Evolutionary conservation across 2,888 invertebrate species (phyloP).

Genomic region (Nephrotoma appendiculata): DNA sequence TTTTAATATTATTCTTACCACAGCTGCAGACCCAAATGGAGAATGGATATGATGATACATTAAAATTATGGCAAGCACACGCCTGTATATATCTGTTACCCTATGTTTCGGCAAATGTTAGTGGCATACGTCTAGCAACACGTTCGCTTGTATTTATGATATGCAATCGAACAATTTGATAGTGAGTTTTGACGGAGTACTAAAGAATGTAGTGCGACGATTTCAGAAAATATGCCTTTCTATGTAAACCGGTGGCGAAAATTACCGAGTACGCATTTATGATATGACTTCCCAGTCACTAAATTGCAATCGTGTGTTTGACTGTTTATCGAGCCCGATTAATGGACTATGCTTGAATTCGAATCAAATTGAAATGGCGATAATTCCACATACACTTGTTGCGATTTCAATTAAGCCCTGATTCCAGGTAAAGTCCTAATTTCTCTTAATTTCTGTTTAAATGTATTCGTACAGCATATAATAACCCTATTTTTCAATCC

Average conservation of each 20-base stretch:
- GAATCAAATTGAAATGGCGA: constrained; percentile 85
- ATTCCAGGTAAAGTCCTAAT: constrained; percentile 49
- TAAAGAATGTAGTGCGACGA: constrained; percentile 84
- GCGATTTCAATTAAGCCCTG: constrained; percentile 88
- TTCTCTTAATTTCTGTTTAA: neutral
- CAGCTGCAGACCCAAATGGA: constrained; percentile 29
- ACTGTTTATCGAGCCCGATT: constrained; percentile 69
- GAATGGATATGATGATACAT: constrained; percentile 91
- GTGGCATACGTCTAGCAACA: constrained; percentile 96
- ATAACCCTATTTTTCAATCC: constrained; percentile 37
- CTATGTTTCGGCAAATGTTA: constrained; percentile 72
- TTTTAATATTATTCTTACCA: neutral
- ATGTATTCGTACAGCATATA: neutral
- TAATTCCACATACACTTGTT: constrained; percentile 70
- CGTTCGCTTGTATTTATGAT: constrained; percentile 89
- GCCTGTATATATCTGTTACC: no score
- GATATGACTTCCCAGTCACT: constrained; percentile 72
- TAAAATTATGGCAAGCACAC: constrained; percentile 96
- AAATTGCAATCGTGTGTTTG: constrained; percentile 81
- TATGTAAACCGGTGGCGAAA: constrained; percentile 98
- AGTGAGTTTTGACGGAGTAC: constrained; percentile 82
- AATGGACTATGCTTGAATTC: constrained; percentile 91
- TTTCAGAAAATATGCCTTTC: constrained; percentile 55
- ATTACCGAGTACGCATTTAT: constrained; percentile 85
- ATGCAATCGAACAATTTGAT: constrained; percentile 76